phyloP scores from a whole-genome alignment of 2,113 vertebrate genomes.

The Cyanoramphus novaezelandiae region DNA sequence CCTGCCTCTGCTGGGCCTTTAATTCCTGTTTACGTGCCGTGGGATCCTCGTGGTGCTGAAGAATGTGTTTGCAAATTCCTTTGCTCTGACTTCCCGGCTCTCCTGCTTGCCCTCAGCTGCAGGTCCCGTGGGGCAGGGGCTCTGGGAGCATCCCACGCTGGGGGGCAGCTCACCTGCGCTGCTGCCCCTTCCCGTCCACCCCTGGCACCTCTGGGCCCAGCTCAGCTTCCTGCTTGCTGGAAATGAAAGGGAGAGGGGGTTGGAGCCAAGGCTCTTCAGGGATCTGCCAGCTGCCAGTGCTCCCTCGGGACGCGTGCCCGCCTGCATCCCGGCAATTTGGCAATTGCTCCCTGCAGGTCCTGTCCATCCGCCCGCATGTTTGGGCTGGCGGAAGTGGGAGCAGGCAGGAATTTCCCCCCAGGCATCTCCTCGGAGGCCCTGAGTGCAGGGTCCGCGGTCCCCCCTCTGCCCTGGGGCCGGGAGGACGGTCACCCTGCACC shows the following conservation, averaged over 20 bases:
- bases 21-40: conserved; percentile 4
- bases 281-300: not conserved
- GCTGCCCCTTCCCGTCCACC: not conserved
- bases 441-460: accelerated
- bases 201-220: not conserved
- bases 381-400: not conserved
- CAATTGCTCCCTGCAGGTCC: not conserved
- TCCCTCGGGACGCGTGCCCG: not conserved
- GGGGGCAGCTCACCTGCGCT: not conserved
- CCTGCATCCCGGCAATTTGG: not conserved
- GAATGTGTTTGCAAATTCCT: conserved; percentile 71
- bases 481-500: not conserved
- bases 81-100: conserved; percentile 56
- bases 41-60: conserved; percentile 34
- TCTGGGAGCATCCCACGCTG: not conserved
- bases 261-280: not conserved
- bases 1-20: not conserved
- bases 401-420: not conserved
- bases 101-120: not conserved
- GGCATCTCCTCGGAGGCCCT: not conserved
- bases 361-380: not conserved
- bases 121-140: not conserved
- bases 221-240: conserved; percentile 21
- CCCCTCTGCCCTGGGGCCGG: not conserved
- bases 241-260: conserved; percentile 42